A percentile compares a stretch with the other conserved stretches of the same genome.
Conservation (phyloP, 2,888 invertebrate genomes). For the Pegoplata infirma region DNA sequence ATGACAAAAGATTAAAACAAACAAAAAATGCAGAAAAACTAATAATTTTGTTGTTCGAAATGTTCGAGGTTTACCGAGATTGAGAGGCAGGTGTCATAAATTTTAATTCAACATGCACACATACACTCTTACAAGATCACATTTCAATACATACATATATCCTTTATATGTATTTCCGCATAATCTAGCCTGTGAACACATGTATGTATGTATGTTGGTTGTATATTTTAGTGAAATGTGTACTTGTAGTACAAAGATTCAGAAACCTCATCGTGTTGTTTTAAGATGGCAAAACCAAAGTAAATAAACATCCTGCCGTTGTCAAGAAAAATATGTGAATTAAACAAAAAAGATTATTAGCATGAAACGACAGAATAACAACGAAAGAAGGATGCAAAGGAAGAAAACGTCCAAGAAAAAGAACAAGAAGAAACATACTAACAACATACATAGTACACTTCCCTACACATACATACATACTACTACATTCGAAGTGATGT, state of each 20-base stretch:
- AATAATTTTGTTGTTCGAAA: neutral
- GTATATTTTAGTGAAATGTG: neutral
- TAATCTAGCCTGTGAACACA: neutral
- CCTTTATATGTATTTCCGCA: neutral
- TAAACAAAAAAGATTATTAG: conserved; percentile 63
- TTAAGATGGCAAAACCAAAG: conserved; percentile 53
- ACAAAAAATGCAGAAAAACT: neutral
- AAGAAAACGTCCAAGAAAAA: neutral
- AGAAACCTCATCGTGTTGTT: conserved; percentile 42
- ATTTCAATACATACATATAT: no score
- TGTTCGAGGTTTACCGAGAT: conserved; percentile 25
- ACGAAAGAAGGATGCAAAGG: neutral
- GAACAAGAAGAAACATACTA: neutral
- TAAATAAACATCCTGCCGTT: conserved; percentile 56
- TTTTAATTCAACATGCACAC: conserved; percentile 1
- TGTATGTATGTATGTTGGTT: no score
- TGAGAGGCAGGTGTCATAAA: conserved; percentile 41
- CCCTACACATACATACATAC: no score
- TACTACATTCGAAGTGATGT: conserved; percentile 24
- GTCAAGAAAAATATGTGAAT: conserved; percentile 63
- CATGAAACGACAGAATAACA: conserved; percentile 53
- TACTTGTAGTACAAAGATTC: neutral
- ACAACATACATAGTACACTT: conserved; percentile 15
- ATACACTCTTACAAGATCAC: neutral
- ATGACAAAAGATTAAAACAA: neutral